phyloP scores from a whole-genome alignment of 1,140 invertebrate species.

The Schmidtea mediterranea region DNA sequence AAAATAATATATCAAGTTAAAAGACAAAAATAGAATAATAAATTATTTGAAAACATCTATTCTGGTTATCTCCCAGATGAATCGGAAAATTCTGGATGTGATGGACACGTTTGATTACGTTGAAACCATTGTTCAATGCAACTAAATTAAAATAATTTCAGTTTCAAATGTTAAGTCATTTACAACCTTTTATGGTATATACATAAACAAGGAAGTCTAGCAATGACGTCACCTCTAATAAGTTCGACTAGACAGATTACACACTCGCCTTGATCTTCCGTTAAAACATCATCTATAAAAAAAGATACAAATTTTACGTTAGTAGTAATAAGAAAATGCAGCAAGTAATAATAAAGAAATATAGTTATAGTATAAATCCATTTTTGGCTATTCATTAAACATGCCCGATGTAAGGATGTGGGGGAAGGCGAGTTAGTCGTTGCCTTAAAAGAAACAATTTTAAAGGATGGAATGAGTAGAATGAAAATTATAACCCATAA shows the following conservation, averaged over 20 bases:
- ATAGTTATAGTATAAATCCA: too few relatives aligned
- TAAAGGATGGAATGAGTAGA: too few relatives aligned
- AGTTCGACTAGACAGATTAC: conserved; percentile 82
- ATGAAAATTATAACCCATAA: too few relatives aligned
- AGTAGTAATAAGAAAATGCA: neutral
- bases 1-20: too few relatives aligned
- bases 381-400: too few relatives aligned
- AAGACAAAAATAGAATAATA: too few relatives aligned
- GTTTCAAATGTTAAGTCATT: neutral
- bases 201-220: conserved; percentile 73
- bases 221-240: conserved; percentile 59
- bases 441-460: too few relatives aligned
- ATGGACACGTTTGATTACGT: conserved; percentile 77
- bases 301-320: neutral
- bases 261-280: conserved; percentile 70
- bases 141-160: conserved; percentile 25
- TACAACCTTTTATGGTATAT: conserved; percentile 81
- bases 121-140: conserved; percentile 92
- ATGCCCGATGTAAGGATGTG: too few relatives aligned
- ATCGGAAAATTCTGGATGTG: conserved; percentile 39
- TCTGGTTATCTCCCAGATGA: too few relatives aligned
- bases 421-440: too few relatives aligned
- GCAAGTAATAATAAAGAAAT: too few relatives aligned
- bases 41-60: too few relatives aligned
- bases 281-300: conserved; percentile 55